A percentile compares a stretch with the other conserved stretches of the same genome.
These are phyloP conservation scores for Cynopterus sphinx DNA, from an alignment of 2,797 vertebrate genomes.

Conservation along the genomic window DNA sequence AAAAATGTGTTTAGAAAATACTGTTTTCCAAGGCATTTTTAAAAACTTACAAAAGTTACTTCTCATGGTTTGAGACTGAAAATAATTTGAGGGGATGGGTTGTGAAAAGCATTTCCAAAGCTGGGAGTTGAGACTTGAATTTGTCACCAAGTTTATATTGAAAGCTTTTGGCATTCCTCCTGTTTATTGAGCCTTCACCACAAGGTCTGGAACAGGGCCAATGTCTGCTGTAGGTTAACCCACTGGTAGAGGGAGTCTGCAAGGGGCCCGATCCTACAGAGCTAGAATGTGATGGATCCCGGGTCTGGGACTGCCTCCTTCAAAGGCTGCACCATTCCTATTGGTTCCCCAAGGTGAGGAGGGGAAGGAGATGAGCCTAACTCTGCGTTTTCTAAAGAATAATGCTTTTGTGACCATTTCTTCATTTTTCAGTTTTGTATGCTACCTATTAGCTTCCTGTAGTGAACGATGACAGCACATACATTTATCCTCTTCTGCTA, in stretches of 20 bases:
- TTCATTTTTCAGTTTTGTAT: neutral
- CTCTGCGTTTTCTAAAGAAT: neutral
- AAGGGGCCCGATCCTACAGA: neutral
- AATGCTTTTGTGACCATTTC: neutral
- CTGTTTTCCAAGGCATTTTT: neutral
- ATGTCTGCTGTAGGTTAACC: neutral
- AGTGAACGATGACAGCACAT: neutral
- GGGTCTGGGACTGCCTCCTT: neutral
- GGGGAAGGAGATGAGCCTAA: neutral
- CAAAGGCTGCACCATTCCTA: neutral
- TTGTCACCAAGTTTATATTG: fast-evolving
- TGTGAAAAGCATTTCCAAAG: neutral
- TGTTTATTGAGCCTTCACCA: neutral
- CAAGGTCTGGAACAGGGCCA: neutral
- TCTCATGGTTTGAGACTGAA: neutral
- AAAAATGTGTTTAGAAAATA: neutral
- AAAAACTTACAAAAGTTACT: neutral
- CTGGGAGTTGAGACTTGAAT: too few species aligned
- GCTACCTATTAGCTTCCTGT: neutral
- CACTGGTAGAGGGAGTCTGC: neutral
- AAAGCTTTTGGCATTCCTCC: neutral
- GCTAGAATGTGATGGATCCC: neutral
- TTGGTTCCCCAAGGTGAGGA: too few species aligned
- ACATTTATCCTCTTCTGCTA: neutral
- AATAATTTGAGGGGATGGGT: neutral